A percentile compares a stretch with the other conserved stretches of the same genome.
Evolutionary conservation across 2,888 invertebrate species (phyloP).

Genomic region (Xestobium rufovillosum): DNA sequence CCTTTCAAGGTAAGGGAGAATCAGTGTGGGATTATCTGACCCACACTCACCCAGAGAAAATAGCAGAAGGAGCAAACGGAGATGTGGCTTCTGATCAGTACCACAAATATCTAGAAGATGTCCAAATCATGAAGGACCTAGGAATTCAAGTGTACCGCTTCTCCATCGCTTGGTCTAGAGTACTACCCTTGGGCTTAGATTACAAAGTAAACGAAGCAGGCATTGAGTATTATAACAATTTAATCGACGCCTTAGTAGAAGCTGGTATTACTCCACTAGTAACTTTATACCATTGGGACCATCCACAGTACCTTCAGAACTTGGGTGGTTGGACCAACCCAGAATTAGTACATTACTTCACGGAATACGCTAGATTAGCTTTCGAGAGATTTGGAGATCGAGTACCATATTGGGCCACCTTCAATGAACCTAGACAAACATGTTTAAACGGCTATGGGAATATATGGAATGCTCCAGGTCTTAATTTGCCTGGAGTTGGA

Average conservation of each 20-base stretch:
- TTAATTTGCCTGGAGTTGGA: no score
- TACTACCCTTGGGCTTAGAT: conserved; percentile 61
- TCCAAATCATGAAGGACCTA: conserved; percentile 52
- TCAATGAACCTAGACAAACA: conserved; percentile 42
- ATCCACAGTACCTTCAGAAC: no score
- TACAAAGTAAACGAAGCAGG: conserved; percentile 60
- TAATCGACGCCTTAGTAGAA: no score
- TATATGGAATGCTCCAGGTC: no score
- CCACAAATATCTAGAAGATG: conserved; percentile 56
- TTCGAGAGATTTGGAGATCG: conserved; percentile 31
- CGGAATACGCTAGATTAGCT: no score
- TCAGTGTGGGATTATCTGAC: conserved; percentile 47
- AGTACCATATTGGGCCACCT: conserved; percentile 42
- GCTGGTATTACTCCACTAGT: no score
- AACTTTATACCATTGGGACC: no score
- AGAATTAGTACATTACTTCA: no score
- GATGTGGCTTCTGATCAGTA: conserved; percentile 64
- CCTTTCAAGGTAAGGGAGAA: conserved; percentile 45
- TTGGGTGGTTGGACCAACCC: no score
- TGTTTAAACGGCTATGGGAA: no score
- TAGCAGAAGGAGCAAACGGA: conserved; percentile 40
- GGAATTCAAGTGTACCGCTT: conserved; percentile 62
- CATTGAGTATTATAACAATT: conserved; percentile 64
- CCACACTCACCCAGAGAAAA: conserved; percentile 31
- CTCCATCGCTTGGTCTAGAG: conserved; percentile 66